Conservation (phyloP, 2,797 vertebrate species). For the Thripadectes ignobilis region DNA sequence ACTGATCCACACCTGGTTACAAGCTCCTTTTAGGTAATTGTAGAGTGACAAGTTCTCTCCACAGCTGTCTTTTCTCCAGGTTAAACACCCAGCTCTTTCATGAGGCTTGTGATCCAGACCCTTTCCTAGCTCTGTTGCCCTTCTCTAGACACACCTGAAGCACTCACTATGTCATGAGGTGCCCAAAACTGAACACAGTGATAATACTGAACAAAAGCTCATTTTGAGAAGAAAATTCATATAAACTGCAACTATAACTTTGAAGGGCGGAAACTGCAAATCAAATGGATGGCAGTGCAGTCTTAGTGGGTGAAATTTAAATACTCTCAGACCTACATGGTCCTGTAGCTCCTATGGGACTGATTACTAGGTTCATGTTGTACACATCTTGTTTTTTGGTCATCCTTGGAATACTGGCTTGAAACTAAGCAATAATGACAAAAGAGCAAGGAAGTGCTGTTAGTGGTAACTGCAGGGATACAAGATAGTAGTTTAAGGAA, state of each 20-base stretch:
- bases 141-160: not conserved
- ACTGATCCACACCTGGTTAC: accelerated
- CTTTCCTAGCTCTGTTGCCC: not conserved
- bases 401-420: not conserved
- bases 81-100: not conserved
- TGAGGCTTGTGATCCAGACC: not conserved
- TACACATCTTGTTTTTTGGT: not conserved
- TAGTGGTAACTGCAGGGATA: slow-evolving; percentile 48
- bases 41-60: not conserved
- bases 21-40: not conserved
- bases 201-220: not conserved
- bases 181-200: not conserved
- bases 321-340: not conserved
- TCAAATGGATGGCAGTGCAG: not conserved
- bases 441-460: not conserved
- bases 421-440: not conserved
- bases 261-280: not conserved
- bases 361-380: not conserved
- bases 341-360: not conserved
- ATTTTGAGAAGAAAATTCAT: not conserved
- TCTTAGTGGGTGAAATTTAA: not conserved
- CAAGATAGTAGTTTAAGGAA: slow-evolving; percentile 69
- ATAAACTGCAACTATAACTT: not conserved
- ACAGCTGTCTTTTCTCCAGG: not conserved
- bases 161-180: not conserved